Conservation (phyloP, 35 echinoderm and acorn worm species). For the Ophiothrix spiculata region DNA sequence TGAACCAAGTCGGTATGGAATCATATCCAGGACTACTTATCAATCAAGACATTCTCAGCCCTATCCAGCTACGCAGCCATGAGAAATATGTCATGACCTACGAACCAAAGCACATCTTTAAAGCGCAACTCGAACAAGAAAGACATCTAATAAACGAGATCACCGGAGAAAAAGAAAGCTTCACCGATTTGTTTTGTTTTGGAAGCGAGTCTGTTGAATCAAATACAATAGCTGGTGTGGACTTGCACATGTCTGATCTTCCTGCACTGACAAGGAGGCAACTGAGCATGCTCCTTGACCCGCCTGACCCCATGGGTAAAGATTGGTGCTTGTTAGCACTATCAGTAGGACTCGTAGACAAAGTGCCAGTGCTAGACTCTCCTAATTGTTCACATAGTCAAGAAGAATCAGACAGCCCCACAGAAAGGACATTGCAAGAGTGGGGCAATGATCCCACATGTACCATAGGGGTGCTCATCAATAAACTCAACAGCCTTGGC, state of each 20-base stretch:
- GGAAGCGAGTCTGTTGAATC: constrained; percentile 66
- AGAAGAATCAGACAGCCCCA: constrained; percentile 92
- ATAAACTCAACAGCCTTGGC: constrained; percentile 75
- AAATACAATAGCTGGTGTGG: constrained; percentile 66
- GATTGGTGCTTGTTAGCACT: constrained; percentile 97
- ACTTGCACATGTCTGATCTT: constrained; percentile 77
- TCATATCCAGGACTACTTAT: constrained; percentile 82
- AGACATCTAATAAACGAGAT: constrained; percentile 67
- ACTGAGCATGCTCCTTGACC: constrained; percentile 92
- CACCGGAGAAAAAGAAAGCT: constrained; percentile 68
- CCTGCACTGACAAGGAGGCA: constrained; percentile 76
- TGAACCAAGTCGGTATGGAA: constrained; percentile 75
- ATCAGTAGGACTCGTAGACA: constrained; percentile 70
- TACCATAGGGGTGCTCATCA: constrained; percentile 73
- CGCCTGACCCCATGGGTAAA: constrained; percentile 96
- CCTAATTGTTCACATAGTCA: constrained; percentile 46
- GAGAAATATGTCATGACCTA: constrained; percentile 79
- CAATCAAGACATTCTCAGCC: constrained; percentile 71
- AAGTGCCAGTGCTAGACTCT: constrained; percentile 76
- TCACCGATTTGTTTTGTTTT: constrained; percentile 82
- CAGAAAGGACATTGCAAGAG: constrained; percentile 72
- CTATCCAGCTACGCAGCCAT: constrained; percentile 75
- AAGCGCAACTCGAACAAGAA: constrained; percentile 52
- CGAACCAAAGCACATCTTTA: constrained; percentile 62
- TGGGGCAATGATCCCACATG: constrained; percentile 56